Evolutionary conservation across 2,113 vertebrate species (phyloP).

Genomic region (Rafetus swinhoei): DNA sequence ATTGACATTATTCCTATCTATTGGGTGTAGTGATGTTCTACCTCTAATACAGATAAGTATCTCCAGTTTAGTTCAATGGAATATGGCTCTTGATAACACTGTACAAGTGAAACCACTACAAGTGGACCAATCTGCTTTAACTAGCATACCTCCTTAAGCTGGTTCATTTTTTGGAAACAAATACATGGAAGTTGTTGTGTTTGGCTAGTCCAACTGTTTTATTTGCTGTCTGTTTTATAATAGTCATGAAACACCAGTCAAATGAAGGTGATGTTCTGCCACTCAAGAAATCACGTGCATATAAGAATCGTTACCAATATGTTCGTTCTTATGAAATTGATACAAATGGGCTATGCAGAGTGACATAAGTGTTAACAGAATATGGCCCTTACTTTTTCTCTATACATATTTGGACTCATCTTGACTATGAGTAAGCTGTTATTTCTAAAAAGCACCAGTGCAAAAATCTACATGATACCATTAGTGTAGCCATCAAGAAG

Average conservation of each 20-base stretch:
- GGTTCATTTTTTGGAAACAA: background rate
- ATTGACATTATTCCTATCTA: background rate
- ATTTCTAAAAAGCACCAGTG: background rate
- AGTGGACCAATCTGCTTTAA: background rate
- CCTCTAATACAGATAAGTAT: background rate
- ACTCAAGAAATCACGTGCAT: background rate
- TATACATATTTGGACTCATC: no score
- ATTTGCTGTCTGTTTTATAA: background rate
- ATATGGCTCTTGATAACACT: background rate
- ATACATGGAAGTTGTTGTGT: background rate
- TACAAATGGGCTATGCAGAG: fast-evolving
- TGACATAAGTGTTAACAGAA: background rate
- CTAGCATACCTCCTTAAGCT: fast-evolving
- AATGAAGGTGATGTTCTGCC: background rate
- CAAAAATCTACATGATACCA: no score
- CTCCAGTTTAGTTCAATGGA: background rate
- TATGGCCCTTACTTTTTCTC: background rate
- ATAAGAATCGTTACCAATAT: background rate
- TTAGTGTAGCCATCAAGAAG: background rate
- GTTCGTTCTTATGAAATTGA: background rate
- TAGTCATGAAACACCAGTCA: background rate
- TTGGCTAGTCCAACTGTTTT: background rate
- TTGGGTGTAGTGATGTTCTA: background rate
- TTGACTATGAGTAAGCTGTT: background rate
- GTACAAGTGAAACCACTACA: background rate